phyloP scores from a whole-genome alignment of 2,113 vertebrate species.

The Cyanoderma ruficeps region DNA sequence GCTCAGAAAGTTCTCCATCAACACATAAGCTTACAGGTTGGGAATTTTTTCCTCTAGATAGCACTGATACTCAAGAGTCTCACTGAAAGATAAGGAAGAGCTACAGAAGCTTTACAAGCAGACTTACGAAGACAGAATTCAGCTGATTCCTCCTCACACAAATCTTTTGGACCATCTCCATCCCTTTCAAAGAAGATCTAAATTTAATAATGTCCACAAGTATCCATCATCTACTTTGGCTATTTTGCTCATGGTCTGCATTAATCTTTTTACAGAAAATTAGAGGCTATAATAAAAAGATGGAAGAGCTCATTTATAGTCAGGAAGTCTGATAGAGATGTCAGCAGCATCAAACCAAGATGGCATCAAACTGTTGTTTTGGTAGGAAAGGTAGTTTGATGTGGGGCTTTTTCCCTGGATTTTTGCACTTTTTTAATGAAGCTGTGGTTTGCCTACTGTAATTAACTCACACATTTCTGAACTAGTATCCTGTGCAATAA shows the following conservation, averaged over 20 bases:
- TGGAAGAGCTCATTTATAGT: not conserved
- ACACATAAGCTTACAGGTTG: not conserved
- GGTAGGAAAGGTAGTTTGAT: not conserved
- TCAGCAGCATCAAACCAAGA: not conserved
- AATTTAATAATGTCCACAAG: not conserved
- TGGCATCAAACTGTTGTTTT: not conserved
- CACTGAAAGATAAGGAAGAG: not conserved
- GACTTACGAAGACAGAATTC: not conserved
- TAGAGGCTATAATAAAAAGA: not conserved
- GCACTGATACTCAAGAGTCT: not conserved
- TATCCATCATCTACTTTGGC: not conserved
- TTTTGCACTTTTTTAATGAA: not conserved
- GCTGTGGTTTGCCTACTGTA: not conserved
- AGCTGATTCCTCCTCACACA: not conserved
- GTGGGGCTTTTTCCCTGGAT: accelerated
- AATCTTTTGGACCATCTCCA: not conserved
- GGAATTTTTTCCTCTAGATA: not conserved
- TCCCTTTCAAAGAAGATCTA: not conserved
- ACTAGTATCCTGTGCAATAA: not conserved
- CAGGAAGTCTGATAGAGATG: not conserved
- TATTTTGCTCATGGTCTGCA: not conserved
- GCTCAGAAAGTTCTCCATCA: not conserved
- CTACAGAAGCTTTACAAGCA: not conserved
- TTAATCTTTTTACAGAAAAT: not conserved
- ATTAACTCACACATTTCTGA: not conserved